phyloP scores from a whole-genome alignment of 2,888 invertebrate species.

The Heliconius charithonia region DNA sequence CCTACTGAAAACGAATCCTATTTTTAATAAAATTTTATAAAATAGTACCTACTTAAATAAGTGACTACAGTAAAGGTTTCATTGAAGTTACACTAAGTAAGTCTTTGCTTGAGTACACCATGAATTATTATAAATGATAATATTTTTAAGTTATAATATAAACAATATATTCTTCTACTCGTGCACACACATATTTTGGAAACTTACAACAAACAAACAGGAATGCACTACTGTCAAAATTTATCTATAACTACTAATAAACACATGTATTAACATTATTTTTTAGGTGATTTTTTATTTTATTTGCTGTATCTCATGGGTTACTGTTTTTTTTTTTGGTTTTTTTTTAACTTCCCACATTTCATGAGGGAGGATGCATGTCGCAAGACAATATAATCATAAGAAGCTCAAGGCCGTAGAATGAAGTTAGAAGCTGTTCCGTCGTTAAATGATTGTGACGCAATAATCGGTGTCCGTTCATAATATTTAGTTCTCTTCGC shows the following conservation, averaged over 20 bases:
- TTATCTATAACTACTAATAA: slow-evolving; percentile 18
- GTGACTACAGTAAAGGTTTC: slow-evolving; percentile 48
- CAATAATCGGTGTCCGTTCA: neutral
- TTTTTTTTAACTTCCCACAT: slow-evolving; percentile 43
- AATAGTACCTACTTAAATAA: slow-evolving; percentile 45
- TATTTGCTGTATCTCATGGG: slow-evolving; percentile 10
- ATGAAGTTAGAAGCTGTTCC: slow-evolving; percentile 15
- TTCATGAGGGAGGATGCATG: slow-evolving; percentile 45
- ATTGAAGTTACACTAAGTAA: slow-evolving; percentile 44
- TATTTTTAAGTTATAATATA: slow-evolving; percentile 17
- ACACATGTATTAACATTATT: slow-evolving; percentile 30
- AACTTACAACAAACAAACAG: slow-evolving; percentile 23
- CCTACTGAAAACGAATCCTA: neutral
- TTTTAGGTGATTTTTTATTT: slow-evolving; percentile 4
- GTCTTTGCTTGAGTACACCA: slow-evolving; percentile 47
- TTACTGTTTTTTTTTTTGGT: slow-evolving; percentile 42
- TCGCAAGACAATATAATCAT: slow-evolving; percentile 46
- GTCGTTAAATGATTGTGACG: neutral
- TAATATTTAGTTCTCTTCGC: slow-evolving; percentile 73
- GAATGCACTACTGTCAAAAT: slow-evolving; percentile 25
- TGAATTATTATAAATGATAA: slow-evolving; percentile 36
- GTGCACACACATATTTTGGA: slow-evolving; percentile 23
- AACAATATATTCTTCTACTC: slow-evolving; percentile 16
- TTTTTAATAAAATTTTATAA: slow-evolving; percentile 21
- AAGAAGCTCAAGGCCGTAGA: slow-evolving; percentile 46